These are phyloP conservation scores for Cotesia glomerata DNA, from an alignment of 1,140 invertebrate species.

Conservation along the genomic window DNA sequence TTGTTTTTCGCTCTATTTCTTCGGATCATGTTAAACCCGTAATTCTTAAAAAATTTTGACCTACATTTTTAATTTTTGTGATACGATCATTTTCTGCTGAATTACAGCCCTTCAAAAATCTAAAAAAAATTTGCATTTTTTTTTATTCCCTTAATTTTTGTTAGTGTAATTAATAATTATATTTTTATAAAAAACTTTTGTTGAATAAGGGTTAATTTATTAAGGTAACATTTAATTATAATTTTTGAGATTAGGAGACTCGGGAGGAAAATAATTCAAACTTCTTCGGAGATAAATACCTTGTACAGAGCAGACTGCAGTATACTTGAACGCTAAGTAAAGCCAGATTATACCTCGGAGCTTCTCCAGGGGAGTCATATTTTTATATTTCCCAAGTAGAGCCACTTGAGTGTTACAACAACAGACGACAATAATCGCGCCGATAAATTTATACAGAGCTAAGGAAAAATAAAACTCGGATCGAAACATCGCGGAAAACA, in stretches of 20 bases:
- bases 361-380: slow-evolving; percentile 15
- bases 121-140: too few species aligned
- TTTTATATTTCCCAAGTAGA: slow-evolving; percentile 2
- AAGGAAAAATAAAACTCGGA: not conserved
- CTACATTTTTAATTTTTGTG: too few species aligned
- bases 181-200: too few species aligned
- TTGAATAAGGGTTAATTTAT: too few species aligned
- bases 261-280: not conserved
- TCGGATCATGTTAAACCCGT: too few species aligned
- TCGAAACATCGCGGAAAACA: not conserved
- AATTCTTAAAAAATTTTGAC: too few species aligned
- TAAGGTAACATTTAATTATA: too few species aligned
- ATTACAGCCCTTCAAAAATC: too few species aligned
- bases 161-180: too few species aligned
- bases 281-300: not conserved
- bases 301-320: not conserved
- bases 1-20: too few species aligned
- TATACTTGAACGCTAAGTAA: not conserved
- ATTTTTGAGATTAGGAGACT: not conserved
- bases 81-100: too few species aligned
- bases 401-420: not conserved
- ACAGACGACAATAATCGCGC: slow-evolving; percentile 21
- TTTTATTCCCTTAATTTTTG: too few species aligned
- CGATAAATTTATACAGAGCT: slow-evolving; percentile 16
- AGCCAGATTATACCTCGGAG: not conserved